A percentile compares a stretch with the other conserved stretches of the same genome.
Conservation (phyloP, 2,797 vertebrate species). For the Alfaro cultratus region DNA sequence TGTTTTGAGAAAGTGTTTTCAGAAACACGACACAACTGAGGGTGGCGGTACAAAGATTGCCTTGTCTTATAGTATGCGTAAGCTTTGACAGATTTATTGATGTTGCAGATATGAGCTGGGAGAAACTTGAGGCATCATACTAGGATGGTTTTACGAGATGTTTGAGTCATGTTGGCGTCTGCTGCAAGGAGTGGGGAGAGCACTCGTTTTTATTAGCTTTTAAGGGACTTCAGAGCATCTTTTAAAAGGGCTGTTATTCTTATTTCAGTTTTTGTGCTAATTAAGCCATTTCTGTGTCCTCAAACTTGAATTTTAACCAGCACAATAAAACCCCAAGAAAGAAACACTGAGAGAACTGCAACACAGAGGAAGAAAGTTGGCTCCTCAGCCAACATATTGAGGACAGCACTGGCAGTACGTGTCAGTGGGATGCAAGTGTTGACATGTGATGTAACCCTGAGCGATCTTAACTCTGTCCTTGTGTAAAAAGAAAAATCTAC, state of each 20-base stretch:
- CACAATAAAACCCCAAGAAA: slow-evolving; percentile 12
- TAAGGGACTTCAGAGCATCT: not conserved
- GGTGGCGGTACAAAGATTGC: slow-evolving; percentile 40
- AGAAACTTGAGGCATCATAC: slow-evolving; percentile 42
- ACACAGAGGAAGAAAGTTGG: slow-evolving; percentile 33
- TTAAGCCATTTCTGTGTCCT: slow-evolving; percentile 17
- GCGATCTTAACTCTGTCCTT: slow-evolving; percentile 50
- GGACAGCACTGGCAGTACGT: slow-evolving; percentile 43
- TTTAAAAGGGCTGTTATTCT: slow-evolving; percentile 14
- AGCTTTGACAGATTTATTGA: slow-evolving; percentile 62
- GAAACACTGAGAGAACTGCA: slow-evolving; percentile 16
- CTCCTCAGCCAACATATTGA: slow-evolving; percentile 26
- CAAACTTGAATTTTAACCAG: slow-evolving; percentile 19
- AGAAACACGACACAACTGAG: slow-evolving; percentile 20
- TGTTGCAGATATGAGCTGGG: slow-evolving; percentile 54
- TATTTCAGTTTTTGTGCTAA: slow-evolving; percentile 13
- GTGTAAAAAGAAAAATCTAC: slow-evolving; percentile 67
- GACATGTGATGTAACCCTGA: slow-evolving; percentile 72
- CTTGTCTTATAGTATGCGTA: slow-evolving; percentile 54
- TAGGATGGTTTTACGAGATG: slow-evolving; percentile 44
- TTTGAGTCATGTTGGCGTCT: slow-evolving; percentile 29
- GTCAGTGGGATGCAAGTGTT: slow-evolving; percentile 65
- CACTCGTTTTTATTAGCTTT: not conserved
- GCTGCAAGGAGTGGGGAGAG: not conserved
- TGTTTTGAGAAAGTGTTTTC: not conserved